Evolutionary conservation across 2,113 vertebrate species (phyloP), one percentile per base, ranked within the genome.

Genomic region (Leptosomus discolor): DNA sequence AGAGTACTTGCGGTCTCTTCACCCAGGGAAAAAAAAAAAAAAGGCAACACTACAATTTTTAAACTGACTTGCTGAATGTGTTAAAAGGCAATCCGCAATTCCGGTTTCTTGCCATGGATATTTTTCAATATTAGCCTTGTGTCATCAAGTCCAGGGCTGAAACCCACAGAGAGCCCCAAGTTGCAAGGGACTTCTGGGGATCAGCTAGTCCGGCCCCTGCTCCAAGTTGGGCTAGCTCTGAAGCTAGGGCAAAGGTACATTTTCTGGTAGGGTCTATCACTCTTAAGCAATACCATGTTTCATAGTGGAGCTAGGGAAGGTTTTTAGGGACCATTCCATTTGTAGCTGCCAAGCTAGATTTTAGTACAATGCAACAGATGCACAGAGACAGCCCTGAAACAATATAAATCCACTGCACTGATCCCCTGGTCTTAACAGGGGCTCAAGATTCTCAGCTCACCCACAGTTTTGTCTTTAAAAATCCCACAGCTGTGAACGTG

Each of bases 301-400:
- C 43, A 51, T 29, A 34, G 37, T 46, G 43, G 27, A 80, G 63
- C 58, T 50, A 22, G 32, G 29, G 37, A 79, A 83, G 32, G 51
- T 12, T 70, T 70, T 56, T 14, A 23, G 7, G 10, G 39, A 60
- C 39, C 46, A 34, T 23, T 36, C 12, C 12, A 13, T 37, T 51
- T 15, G 8, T 2, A 29, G 23, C 36, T 85, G 56, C 48, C n/a
- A 21, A 76, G 41, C 26, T 43, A 29, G 21, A 67, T 41, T 54
- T 53, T 17, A 57, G n/a, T 18, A 26, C 11, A 48, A 56, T 0
- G 1, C 0, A 4, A 71, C 1, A 85, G 16, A 36, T 9, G 41
- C 23, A 39, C 16, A n/a, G 14, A 92, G 23, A n/a, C 30, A 71
- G 18, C 36, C 26, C 39, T 20, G 29, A n/a, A 81, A 27, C 29